Percentiles rank a stretch among this genome's conserved stretches.
Evolutionary conservation across 53 echinoderm and acorn worm genomes (phyloP).

Genomic region (Paracentrotus lividus): DNA sequence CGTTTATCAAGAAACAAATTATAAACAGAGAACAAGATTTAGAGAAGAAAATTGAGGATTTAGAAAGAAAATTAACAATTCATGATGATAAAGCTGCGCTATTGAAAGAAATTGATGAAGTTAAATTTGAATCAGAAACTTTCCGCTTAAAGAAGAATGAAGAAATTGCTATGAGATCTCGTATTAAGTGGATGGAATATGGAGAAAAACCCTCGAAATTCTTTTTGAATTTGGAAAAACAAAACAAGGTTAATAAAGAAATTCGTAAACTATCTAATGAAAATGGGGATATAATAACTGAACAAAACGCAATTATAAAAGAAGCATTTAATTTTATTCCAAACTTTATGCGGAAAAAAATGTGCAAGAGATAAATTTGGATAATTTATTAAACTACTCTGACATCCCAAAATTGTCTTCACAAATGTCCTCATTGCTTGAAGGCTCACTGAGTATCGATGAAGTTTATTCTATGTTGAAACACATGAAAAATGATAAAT

Average conservation of each 20-base stretch:
- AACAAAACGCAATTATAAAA: too few species aligned
- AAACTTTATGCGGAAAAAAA: neutral
- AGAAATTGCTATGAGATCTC: neutral
- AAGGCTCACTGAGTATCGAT: neutral
- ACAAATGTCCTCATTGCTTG: neutral
- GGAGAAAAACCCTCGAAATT: neutral
- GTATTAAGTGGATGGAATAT: neutral
- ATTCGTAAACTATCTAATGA: too few species aligned
- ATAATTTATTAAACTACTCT: neutral
- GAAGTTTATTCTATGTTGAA: neutral
- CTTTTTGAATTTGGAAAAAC: too few species aligned
- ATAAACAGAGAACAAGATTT: neutral
- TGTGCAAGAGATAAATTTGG: neutral
- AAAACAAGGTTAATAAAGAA: too few species aligned
- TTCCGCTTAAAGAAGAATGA: neutral
- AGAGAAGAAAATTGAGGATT: neutral
- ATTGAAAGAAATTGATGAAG: neutral
- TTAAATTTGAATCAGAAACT: neutral
- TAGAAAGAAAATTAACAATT: neutral
- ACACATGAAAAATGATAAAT: neutral
- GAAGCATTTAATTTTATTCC: too few species aligned
- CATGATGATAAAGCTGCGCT: neutral
- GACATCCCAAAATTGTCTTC: neutral
- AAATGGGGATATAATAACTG: too few species aligned
- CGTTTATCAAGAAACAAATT: neutral